phyloP scores from a whole-genome alignment of 1,140 invertebrate species.

The Pemphigus obesinymphae region DNA sequence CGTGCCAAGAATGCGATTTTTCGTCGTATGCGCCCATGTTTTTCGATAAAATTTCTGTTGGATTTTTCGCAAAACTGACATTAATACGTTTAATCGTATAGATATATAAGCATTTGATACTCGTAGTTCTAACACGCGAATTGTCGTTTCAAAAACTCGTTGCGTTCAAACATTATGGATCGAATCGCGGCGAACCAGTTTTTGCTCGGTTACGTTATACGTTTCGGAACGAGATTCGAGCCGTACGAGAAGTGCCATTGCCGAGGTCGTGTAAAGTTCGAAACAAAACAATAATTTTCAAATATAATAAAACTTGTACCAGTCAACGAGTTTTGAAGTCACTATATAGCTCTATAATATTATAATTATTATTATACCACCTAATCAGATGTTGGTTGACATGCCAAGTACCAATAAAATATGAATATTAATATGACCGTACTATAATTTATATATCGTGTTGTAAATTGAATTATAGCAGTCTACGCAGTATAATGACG shows the following conservation, averaged over 20 bases:
- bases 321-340: no score
- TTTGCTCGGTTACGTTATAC: neutral
- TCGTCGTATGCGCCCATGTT: neutral
- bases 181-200: neutral
- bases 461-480: no score
- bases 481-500: no score
- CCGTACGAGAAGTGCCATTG: neutral
- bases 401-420: no score
- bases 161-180: neutral
- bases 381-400: no score
- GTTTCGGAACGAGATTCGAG: neutral
- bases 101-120: no score
- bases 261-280: neutral
- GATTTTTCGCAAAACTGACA: no score
- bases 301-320: no score
- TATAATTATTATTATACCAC: no score
- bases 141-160: neutral
- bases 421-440: no score
- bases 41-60: neutral
- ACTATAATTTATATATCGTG: no score
- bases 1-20: neutral
- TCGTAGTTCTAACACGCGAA: neutral
- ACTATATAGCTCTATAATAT: no score
- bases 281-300: neutral
- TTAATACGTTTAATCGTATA: neutral